Evolutionary conservation across 2,888 invertebrate species (phyloP).

Genomic region (Aricia artaxerxes): DNA sequence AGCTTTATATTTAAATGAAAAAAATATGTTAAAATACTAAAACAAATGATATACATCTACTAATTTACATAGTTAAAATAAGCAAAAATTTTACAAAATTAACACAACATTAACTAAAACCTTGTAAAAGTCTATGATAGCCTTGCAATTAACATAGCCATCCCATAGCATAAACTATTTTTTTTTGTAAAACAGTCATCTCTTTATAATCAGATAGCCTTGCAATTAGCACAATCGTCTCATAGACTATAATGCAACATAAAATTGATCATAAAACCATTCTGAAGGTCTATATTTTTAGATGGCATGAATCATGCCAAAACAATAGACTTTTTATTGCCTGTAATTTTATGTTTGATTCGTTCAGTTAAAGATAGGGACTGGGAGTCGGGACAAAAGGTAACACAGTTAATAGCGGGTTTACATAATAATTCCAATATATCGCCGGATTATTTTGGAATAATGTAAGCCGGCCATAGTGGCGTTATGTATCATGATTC

Average conservation of each 20-base stretch:
- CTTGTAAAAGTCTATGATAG: background rate
- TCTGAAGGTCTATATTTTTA: slow-evolving; percentile 5
- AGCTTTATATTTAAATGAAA: background rate
- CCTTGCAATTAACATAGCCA: background rate
- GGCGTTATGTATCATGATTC: no score
- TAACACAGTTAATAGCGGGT: no score
- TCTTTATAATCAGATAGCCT: background rate
- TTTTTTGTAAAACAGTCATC: background rate
- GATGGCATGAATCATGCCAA: background rate
- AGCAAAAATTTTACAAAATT: background rate
- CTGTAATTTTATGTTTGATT: background rate
- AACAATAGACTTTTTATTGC: slow-evolving; percentile 7
- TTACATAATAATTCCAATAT: no score
- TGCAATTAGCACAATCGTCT: background rate
- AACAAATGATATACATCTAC: background rate
- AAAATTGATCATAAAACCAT: slow-evolving; percentile 4
- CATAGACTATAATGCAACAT: background rate
- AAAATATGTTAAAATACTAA: background rate
- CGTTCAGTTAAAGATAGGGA: no score
- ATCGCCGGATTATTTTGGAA: no score
- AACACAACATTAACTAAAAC: background rate
- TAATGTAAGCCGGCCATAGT: no score
- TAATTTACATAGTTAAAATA: background rate
- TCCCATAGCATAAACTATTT: background rate
- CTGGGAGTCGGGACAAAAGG: no score